Conservation (phyloP, 2,888 invertebrate genomes). For the Brachylomia viminalis region DNA sequence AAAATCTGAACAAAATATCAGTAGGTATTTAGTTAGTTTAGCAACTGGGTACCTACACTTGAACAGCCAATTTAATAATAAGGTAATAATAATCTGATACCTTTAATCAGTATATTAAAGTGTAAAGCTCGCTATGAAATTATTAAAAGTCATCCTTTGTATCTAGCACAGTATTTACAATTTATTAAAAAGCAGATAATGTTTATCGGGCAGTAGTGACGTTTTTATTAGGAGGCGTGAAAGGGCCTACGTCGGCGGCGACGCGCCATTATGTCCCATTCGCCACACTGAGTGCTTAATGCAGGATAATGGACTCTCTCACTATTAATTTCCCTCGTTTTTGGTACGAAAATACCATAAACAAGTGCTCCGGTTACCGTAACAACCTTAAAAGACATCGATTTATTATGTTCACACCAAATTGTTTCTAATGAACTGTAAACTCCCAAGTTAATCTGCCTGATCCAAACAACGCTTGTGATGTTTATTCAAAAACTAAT, state of each 20-base stretch:
- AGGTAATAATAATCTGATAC: not conserved
- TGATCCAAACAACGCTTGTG: slow-evolving; percentile 41
- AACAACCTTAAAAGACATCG: slow-evolving; percentile 49
- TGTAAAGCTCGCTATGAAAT: not conserved
- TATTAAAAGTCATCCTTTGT: slow-evolving; percentile 15
- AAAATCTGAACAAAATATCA: not conserved
- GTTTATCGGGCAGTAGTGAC: slow-evolving; percentile 77
- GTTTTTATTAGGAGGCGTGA: slow-evolving; percentile 82
- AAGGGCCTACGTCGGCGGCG: slow-evolving; percentile 77
- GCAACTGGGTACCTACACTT: too few relatives aligned
- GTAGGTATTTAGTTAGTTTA: not conserved
- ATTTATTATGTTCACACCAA: slow-evolving; percentile 45
- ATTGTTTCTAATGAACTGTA: slow-evolving; percentile 49
- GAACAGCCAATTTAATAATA: not conserved
- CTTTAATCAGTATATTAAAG: not conserved
- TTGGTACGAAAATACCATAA: slow-evolving; percentile 79
- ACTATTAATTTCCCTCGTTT: slow-evolving; percentile 85
- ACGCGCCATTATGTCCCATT: slow-evolving; percentile 83
- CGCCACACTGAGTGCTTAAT: slow-evolving; percentile 86
- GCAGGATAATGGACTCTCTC: slow-evolving; percentile 86
- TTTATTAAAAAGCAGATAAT: slow-evolving; percentile 71
- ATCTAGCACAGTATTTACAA: slow-evolving; percentile 18
- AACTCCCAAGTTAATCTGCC: slow-evolving; percentile 38
- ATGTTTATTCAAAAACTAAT: slow-evolving; percentile 61
- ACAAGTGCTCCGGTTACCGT: slow-evolving; percentile 72